Conservation (phyloP, 2,113 vertebrate genomes). For the Archocentrus centrarchus region DNA sequence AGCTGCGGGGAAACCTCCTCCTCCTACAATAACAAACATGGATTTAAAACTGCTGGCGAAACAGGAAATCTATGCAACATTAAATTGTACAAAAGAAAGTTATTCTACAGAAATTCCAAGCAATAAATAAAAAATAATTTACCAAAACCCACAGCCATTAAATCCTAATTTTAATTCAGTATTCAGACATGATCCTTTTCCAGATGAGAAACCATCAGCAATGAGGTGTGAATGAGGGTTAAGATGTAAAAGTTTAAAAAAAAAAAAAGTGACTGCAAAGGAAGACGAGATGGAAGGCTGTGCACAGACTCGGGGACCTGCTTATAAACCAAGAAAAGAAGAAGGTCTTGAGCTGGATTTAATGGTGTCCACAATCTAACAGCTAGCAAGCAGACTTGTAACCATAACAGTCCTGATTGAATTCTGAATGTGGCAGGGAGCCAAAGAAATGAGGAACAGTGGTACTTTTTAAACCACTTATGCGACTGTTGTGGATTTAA, state of each 20-base stretch:
- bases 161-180: slow-evolving; percentile 2
- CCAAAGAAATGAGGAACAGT: too few relatives aligned
- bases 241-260: not conserved
- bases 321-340: too few relatives aligned
- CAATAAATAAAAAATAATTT: not conserved
- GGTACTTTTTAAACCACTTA: too few relatives aligned
- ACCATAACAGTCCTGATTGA: too few relatives aligned
- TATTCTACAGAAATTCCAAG: not conserved
- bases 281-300: not conserved
- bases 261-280: not conserved
- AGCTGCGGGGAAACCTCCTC: slow-evolving; percentile 97
- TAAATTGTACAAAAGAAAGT: not conserved
- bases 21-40: slow-evolving; percentile 79
- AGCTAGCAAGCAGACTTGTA: too few relatives aligned
- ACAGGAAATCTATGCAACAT: not conserved
- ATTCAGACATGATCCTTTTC: not conserved
- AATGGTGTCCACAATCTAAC: too few relatives aligned
- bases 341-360: too few relatives aligned
- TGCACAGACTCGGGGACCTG: too few relatives aligned
- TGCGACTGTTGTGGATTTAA: too few relatives aligned
- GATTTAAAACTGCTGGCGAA: not conserved
- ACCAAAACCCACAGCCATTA: not conserved
- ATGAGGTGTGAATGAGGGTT: not conserved
- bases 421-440: too few relatives aligned
- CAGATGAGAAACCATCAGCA: not conserved